Evolutionary conservation across 1,140 invertebrate species (phyloP).

Genomic region (Habropoda laboriosa): DNA sequence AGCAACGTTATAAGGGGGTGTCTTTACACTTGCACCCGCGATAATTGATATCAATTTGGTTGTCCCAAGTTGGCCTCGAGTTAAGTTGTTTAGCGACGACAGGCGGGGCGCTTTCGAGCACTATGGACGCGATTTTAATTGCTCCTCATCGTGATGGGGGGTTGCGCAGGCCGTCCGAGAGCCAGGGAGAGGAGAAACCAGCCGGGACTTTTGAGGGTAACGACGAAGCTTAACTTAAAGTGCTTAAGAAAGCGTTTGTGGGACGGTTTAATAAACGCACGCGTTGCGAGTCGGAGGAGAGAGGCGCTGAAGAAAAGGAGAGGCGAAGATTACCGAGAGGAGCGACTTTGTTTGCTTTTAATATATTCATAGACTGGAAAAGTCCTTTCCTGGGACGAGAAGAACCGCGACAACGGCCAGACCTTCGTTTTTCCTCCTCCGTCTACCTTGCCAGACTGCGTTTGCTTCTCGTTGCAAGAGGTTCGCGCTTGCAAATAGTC

Average conservation of each 20-base stretch:
- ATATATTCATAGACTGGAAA: conserved; percentile 78
- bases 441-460: neutral
- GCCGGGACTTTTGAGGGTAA: conserved; percentile 59
- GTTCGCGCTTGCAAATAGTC: neutral
- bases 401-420: conserved; percentile 2
- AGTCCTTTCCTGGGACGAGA: conserved; percentile 61
- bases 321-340: conserved; percentile 42
- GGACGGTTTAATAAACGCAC: conserved; percentile 67
- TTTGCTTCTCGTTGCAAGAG: neutral
- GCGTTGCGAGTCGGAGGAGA: conserved; percentile 36
- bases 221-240: conserved; percentile 66
- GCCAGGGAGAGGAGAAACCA: conserved; percentile 13
- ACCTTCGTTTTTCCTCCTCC: neutral
- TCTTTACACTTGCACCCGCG: neutral
- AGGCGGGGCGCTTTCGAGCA: neutral
- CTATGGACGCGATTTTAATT: conserved; percentile 59
- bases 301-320: neutral
- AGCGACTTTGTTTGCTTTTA: conserved; percentile 74
- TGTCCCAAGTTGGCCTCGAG: neutral
- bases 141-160: conserved; percentile 29
- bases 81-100: conserved; percentile 7
- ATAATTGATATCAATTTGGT: conserved; percentile 11
- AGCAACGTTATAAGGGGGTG: too few relatives aligned
- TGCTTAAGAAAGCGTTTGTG: conserved; percentile 67
- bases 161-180: too few relatives aligned